A percentile compares a stretch with the other conserved stretches of the same genome.
phyloP scores from a whole-genome alignment of 2,113 vertebrate species.

The Dinomys branickii region DNA sequence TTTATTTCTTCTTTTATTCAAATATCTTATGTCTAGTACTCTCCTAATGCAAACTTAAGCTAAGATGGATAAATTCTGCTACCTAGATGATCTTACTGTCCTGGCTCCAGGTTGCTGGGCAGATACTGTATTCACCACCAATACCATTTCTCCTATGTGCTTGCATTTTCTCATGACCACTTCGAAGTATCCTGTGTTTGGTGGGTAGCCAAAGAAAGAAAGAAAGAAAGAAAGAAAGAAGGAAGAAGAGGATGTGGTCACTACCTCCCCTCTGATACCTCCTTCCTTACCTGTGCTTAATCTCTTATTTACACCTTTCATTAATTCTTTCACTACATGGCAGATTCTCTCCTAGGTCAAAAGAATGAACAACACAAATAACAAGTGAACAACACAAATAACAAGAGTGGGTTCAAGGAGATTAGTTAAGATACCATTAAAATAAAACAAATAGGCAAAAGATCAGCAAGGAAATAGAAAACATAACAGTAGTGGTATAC shows the following conservation, averaged over 20 bases:
- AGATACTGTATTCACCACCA: not conserved
- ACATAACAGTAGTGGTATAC: not conserved
- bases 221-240: not conserved
- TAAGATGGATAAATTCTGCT: constrained; percentile 9
- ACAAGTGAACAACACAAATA: not conserved
- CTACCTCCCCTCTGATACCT: not conserved
- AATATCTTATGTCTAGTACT: not conserved
- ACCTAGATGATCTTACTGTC: not conserved
- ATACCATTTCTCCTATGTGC: not conserved
- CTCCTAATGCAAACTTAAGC: constrained; percentile 12
- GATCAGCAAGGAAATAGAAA: not conserved
- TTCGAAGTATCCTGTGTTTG: not conserved
- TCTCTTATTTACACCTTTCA: not conserved
- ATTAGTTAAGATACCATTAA: not conserved
- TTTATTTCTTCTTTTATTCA: not conserved
- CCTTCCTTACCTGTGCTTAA: not conserved
- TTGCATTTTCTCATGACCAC: not conserved
- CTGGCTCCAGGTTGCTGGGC: not conserved
- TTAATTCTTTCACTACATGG: not conserved
- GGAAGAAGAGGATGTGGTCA: not conserved
- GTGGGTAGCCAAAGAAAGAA: not conserved
- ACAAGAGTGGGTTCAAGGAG: not conserved
- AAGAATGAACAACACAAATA: not conserved
- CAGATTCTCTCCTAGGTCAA: not conserved
- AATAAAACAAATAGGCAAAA: not conserved